A percentile compares a stretch with the other conserved stretches of the same genome.
Conservation (phyloP, 2,888 invertebrate species). For the Listrodromus nycthemerus region DNA sequence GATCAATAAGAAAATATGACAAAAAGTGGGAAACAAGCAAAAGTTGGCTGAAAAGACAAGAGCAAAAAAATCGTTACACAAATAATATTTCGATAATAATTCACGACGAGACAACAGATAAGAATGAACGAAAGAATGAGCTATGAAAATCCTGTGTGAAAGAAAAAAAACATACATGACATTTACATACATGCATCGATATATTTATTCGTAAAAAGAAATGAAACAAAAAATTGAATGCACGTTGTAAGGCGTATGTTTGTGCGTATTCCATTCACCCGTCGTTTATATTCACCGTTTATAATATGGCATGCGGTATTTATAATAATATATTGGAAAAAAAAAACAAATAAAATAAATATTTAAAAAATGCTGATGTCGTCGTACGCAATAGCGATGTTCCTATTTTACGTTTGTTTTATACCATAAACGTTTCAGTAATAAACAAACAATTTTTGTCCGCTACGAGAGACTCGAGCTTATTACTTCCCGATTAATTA, state of each 20-base stretch:
- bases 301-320: constrained; percentile 68
- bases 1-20: not conserved
- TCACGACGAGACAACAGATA: constrained; percentile 27
- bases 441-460: constrained; percentile 77
- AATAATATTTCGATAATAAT: constrained; percentile 34
- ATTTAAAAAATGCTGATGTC: constrained; percentile 71
- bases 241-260: constrained; percentile 59
- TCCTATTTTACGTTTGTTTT: constrained; percentile 78
- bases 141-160: constrained; percentile 6
- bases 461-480: constrained; percentile 65
- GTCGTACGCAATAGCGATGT: constrained; percentile 79
- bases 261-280: constrained; percentile 65
- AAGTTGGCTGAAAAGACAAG: constrained; percentile 6
- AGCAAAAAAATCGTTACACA: constrained; percentile 2
- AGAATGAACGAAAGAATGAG: constrained; percentile 24
- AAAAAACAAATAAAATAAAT: constrained; percentile 39
- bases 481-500: constrained; percentile 36
- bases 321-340: constrained; percentile 61
- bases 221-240: constrained; percentile 28
- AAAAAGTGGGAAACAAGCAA: not conserved
- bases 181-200: constrained; percentile 15
- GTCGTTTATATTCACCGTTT: constrained; percentile 68
- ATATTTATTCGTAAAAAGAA: constrained; percentile 46
- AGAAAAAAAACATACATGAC: constrained; percentile 25
- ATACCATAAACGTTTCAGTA: constrained; percentile 75